Percentiles rank a stretch among this genome's conserved stretches.
Evolutionary conservation across 2,797 vertebrate genomes (phyloP).

Genomic region (Neopelma chrysocephalum): DNA sequence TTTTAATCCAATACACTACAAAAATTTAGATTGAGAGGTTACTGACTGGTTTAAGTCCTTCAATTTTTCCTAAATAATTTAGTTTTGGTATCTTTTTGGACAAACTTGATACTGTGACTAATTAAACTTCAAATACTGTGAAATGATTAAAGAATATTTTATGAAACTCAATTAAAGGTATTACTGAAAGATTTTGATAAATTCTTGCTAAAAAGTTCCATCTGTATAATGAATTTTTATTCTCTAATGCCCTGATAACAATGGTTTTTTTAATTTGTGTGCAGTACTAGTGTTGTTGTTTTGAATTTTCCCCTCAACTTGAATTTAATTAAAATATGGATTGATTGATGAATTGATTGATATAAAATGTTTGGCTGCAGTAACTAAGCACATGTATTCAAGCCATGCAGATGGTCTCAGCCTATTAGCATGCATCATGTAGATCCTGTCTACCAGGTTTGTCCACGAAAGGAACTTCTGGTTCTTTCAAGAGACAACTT

Average conservation of each 20-base stretch:
- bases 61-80: not conserved
- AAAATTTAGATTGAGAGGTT: not conserved
- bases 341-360: not conserved
- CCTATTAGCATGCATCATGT: not conserved
- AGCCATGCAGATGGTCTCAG: not conserved
- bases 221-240: conserved; percentile 35
- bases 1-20: conserved; percentile 1
- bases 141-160: conserved; percentile 48
- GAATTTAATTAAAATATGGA: conserved; percentile 54
- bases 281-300: not conserved
- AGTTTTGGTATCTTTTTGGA: conserved; percentile 15
- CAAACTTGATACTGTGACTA: conserved; percentile 49
- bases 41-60: not conserved
- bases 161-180: conserved; percentile 1
- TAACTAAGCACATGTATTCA: not conserved
- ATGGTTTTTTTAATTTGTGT: conserved; percentile 43
- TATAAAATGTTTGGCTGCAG: not conserved
- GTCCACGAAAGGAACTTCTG: not conserved
- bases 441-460: not conserved
- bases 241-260: conserved; percentile 34
- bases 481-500: not conserved
- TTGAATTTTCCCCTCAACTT: conserved; percentile 4
- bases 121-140: conserved; percentile 41
- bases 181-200: conserved; percentile 52
- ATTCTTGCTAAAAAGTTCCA: conserved; percentile 39